phyloP scores from a whole-genome alignment of 2,888 invertebrate species.

The Invenusta paracnida region DNA sequence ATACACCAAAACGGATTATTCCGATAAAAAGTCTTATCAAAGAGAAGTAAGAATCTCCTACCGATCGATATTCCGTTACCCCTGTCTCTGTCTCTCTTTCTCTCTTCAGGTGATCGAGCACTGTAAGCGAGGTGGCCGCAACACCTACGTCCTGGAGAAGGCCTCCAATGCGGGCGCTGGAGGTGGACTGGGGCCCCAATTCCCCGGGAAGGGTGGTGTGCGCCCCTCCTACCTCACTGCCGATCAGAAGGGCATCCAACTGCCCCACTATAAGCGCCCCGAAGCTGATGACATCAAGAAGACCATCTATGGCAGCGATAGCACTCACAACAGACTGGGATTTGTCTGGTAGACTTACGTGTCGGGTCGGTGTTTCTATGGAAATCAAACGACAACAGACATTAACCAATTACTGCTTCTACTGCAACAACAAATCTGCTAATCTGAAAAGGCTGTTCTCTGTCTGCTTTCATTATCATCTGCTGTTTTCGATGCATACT shows the following conservation, averaged over 20 bases:
- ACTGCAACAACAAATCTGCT: too few relatives aligned
- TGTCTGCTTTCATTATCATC: too few relatives aligned
- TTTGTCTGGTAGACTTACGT: conserved; percentile 55
- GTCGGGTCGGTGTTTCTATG: too few relatives aligned
- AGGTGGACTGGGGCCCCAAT: conserved; percentile 56
- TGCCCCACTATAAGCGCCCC: conserved; percentile 55
- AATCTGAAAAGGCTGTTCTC: too few relatives aligned
- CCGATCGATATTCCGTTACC: too few relatives aligned
- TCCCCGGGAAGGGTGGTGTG: conserved; percentile 57
- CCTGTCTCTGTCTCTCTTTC: conserved; percentile 37
- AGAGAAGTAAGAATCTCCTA: too few relatives aligned
- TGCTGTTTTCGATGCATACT: too few relatives aligned
- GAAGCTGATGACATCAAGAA: conserved; percentile 55
- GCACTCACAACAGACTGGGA: conserved; percentile 55
- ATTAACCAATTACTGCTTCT: too few relatives aligned
- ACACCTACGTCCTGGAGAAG: conserved; percentile 56
- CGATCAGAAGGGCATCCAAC: conserved; percentile 55
- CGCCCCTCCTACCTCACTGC: conserved; percentile 58
- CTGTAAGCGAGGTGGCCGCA: conserved; percentile 57
- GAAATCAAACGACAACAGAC: too few relatives aligned
- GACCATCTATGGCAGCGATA: conserved; percentile 51
- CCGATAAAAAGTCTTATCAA: too few relatives aligned
- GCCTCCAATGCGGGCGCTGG: conserved; percentile 56
- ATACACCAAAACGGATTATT: too few relatives aligned
- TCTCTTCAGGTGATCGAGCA: conserved; percentile 58